Base-by-base conservation (phyloP, 2,888 invertebrate species). In the Agrochola macilenta region DNA sequence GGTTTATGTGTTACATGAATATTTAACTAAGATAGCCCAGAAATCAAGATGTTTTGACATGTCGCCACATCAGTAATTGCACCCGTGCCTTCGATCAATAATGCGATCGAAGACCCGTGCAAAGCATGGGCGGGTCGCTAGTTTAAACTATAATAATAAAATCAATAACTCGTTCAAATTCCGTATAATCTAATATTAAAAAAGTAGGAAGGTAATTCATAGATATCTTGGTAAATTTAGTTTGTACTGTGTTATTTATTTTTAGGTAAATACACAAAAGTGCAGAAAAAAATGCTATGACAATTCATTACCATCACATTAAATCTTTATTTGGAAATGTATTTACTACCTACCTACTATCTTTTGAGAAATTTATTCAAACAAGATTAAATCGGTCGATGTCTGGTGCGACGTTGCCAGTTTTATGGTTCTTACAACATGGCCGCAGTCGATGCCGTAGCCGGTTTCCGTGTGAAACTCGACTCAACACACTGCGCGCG, bases 381-480 rank as follows among this genome's bases (percentile, higher is more conserved):
- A 93, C 92, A 91, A 92, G 95, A 95, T 95, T 95, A 95, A 95
- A 95, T 95, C 95, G 96, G 95, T 96, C 95, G 96, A 95, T 95
- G 96, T 96, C 95, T 96, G 95, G 93, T 94, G 96, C 96, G 96
- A 94, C 96, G 96, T 96, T 96, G 96, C 96, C 96, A 95, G 93
- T 92, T 95, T 94, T 95, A 94, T 94, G 73, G 82, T 86, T 93
- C 94, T 95, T 95, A 95, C 96, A 95, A 96, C 96, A 96, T 96
- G 96, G 96, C 96, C 94, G 95, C 95, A 93, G 82, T 87, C 87
- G 87, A 95, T 94, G 93, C 93, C 93, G 95, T 95, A 95, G 95
- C 95, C 95, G 92, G 95, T 96, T 96, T 96, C 96, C 96, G 96
- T 96, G 96, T 96, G 96, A 96, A 96, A 96, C 96, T 95, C 95